Conservation (phyloP, 64 coral and sea anemone genomes). For the Stichodactyla mertensii region DNA sequence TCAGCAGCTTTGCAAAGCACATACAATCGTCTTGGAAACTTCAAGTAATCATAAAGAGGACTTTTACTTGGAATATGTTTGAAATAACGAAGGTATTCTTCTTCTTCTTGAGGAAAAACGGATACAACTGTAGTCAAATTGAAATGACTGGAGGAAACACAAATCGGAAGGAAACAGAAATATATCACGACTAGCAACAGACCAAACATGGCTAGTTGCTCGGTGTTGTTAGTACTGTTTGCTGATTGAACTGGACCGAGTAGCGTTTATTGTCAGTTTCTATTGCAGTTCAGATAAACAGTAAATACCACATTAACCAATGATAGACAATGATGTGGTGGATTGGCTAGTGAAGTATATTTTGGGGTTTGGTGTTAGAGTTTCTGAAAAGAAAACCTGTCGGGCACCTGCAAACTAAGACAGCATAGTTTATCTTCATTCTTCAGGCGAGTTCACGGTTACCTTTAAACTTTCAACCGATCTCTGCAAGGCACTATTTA, state of each 20-base stretch:
- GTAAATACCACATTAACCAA: constrained; percentile 4
- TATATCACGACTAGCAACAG: background rate
- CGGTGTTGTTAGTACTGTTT: background rate
- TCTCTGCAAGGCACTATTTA: too few relatives aligned
- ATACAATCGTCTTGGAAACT: constrained; percentile 25
- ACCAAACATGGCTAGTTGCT: background rate
- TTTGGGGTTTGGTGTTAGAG: background rate
- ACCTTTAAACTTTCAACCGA: too few relatives aligned
- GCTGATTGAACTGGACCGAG: too few relatives aligned
- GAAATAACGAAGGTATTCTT: background rate
- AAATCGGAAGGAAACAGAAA: background rate
- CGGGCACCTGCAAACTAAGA: background rate
- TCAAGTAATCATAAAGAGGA: constrained; percentile 38
- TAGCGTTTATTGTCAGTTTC: background rate
- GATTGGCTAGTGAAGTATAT: background rate
- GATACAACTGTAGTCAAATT: background rate
- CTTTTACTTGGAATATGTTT: background rate
- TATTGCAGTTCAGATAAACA: background rate
- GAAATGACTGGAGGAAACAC: background rate
- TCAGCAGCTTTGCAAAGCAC: constrained; percentile 75
- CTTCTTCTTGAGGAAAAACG: background rate
- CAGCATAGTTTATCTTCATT: too few relatives aligned
- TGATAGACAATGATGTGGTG: background rate
- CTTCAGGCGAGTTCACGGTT: too few relatives aligned
- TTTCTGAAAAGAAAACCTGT: background rate